A percentile compares a stretch with the other conserved stretches of the same genome.
These are phyloP conservation scores for Acanthaster planci DNA, from an alignment of 35 echinoderm and acorn worm species.

Conservation along the genomic window DNA sequence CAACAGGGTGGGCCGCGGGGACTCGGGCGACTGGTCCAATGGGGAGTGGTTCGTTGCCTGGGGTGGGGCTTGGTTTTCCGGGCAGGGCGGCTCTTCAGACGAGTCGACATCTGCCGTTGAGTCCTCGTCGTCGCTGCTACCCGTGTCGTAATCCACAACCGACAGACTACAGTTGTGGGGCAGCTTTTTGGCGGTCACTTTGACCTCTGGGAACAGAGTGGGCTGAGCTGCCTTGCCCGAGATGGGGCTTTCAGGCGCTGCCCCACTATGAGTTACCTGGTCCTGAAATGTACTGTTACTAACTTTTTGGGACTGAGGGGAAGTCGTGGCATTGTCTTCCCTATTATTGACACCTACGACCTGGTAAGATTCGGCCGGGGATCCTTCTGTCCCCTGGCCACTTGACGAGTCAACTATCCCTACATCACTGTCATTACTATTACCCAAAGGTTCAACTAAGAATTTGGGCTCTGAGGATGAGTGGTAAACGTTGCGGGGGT, in stretches of 20 bases:
- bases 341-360: not conserved
- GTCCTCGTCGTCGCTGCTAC: conserved; percentile 13
- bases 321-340: not conserved
- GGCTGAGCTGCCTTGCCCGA: not conserved
- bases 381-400: conserved; percentile 7
- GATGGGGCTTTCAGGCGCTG: not conserved
- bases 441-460: not conserved
- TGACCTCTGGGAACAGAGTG: not conserved
- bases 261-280: not conserved
- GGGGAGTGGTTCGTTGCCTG: not conserved
- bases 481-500: not conserved
- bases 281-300: not conserved
- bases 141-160: conserved; percentile 20
- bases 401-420: not conserved
- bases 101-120: not conserved
- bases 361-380: not conserved
- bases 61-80: not conserved
- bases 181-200: conserved; percentile 13
- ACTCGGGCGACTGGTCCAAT: not conserved
- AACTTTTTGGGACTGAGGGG: not conserved
- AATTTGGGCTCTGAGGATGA: not conserved
- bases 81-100: not conserved
- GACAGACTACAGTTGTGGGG: conserved; percentile 8
- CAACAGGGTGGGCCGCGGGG: not conserved
- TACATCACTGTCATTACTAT: not conserved